Percentiles rank a stretch among this genome's conserved stretches.
phyloP scores from a whole-genome alignment of 1,140 invertebrate genomes.

The Ostrea denselamellosa region DNA sequence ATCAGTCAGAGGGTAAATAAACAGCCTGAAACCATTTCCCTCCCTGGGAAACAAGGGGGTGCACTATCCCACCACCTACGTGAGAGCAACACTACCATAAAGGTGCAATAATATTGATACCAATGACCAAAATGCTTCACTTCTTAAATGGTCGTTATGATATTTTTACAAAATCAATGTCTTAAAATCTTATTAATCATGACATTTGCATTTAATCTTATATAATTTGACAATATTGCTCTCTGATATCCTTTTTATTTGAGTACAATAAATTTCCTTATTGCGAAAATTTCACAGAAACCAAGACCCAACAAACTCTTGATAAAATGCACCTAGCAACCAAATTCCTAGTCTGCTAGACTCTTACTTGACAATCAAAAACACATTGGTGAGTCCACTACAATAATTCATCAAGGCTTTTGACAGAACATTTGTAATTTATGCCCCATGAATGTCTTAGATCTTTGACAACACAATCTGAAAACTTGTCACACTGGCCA shows the following conservation, averaged over 20 bases:
- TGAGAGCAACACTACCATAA: background rate
- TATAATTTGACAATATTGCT: slow-evolving; percentile 36
- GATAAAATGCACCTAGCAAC: slow-evolving; percentile 32
- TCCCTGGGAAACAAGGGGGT: slow-evolving; percentile 11
- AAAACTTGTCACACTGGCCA: slow-evolving; percentile 37
- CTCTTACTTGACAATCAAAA: slow-evolving; percentile 38
- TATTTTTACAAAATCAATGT: background rate
- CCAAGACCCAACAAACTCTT: slow-evolving; percentile 9
- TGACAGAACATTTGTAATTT: slow-evolving; percentile 38
- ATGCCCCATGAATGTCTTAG: slow-evolving; percentile 36
- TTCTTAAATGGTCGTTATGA: slow-evolving; percentile 1
- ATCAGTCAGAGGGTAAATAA: slow-evolving; percentile 13
- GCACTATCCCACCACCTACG: background rate
- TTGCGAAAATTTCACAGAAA: slow-evolving; percentile 31
- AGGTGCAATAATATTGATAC: background rate
- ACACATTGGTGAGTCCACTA: slow-evolving; percentile 33
- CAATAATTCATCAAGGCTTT: slow-evolving; percentile 13
- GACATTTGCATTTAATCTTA: slow-evolving; percentile 5
- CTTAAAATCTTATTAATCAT: slow-evolving; percentile 24
- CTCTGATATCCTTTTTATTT: slow-evolving; percentile 38
- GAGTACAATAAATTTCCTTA: slow-evolving; percentile 29
- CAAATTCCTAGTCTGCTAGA: slow-evolving; percentile 36
- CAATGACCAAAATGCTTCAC: background rate
- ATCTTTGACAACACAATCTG: slow-evolving; percentile 32
- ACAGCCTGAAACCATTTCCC: background rate